Evolutionary conservation across 2,797 vertebrate species (phyloP).

Genomic region (Bovichtus diacanthus): DNA sequence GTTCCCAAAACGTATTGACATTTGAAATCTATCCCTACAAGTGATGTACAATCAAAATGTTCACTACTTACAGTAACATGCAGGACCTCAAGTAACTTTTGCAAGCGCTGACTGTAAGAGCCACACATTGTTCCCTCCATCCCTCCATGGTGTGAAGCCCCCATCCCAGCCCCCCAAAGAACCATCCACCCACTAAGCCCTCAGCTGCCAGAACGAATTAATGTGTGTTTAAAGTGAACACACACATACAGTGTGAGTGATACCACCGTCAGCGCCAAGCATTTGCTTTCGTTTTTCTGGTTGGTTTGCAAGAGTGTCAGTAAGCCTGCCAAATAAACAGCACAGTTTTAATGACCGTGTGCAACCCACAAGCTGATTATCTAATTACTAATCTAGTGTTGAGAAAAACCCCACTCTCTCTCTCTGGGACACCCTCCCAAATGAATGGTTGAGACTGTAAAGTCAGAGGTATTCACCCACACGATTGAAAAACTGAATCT

Average conservation of each 20-base stretch:
- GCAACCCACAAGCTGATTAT: constrained; percentile 68
- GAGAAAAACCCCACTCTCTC: constrained; percentile 12
- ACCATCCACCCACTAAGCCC: constrained; percentile 20
- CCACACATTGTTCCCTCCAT: constrained; percentile 4
- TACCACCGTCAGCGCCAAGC: constrained; percentile 55
- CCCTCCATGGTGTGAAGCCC: constrained; percentile 14
- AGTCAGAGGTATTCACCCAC: constrained; percentile 7
- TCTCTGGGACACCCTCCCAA: not conserved
- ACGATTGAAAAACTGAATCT: constrained; percentile 4
- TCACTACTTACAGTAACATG: not conserved
- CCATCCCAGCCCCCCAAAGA: not conserved
- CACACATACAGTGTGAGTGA: constrained; percentile 46
- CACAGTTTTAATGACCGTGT: constrained; percentile 63
- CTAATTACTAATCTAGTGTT: constrained; percentile 66
- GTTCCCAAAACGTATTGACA: not conserved
- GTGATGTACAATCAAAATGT: not conserved
- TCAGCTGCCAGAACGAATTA: constrained; percentile 56
- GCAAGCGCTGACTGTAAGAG: not conserved
- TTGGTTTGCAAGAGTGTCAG: constrained; percentile 54
- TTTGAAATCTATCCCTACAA: not conserved
- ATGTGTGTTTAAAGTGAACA: constrained; percentile 45
- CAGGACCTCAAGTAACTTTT: constrained; percentile 9
- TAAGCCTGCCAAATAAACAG: constrained; percentile 73
- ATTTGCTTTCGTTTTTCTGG: constrained; percentile 76
- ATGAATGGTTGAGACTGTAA: not conserved